Evolutionary conservation across 2,888 invertebrate genomes (phyloP), one percentile per base, ranked within the genome.

Genomic region (Caenorhabditis wallacei): DNA sequence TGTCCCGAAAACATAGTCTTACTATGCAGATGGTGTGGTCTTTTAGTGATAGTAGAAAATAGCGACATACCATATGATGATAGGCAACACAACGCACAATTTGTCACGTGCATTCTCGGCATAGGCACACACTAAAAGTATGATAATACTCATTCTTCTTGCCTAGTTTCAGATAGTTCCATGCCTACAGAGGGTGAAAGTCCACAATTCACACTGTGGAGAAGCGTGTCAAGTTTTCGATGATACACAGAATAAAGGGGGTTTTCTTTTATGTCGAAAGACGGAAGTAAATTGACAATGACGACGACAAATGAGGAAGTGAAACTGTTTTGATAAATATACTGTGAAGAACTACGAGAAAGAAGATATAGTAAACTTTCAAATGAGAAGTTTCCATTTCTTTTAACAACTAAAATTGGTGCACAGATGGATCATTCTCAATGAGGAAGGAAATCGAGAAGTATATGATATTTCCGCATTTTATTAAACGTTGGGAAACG

Each of bases 31-130:
- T 74, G 40, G 53, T 54, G 26, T 63, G 64, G 56, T 24, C 56
- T 46, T 66, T 11, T 74, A 74, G 63, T 74, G 63, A 56, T 53
- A 59, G 53, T 54, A 43, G 37, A 35, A 54, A 66, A 24, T 40
- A 20, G 22, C 48, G 43, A 48, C 48, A 22, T 57, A 30, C 75
- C 66, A 59, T 59, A 68, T 68, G 56, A 68, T 74, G 46, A 72
- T 30, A 20, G 53, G 26, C 57, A 37, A 56, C 64, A 74, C 72
- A 63, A 54, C 64, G 64, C 64, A 51, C 66, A 53, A 37, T 66
- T 37, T 64, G 46, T 75, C 75, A 75, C 75, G 68, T 75, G 75
- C 43, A 68, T 51, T 59, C 57, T 48, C 54, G 37, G 22, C 46
- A 22, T 37, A 61, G 56, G 56, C 26, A 69, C 43, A 22, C 37